Conservation (phyloP, 2,797 vertebrate genomes). For the Sebastes taczanowskii region DNA sequence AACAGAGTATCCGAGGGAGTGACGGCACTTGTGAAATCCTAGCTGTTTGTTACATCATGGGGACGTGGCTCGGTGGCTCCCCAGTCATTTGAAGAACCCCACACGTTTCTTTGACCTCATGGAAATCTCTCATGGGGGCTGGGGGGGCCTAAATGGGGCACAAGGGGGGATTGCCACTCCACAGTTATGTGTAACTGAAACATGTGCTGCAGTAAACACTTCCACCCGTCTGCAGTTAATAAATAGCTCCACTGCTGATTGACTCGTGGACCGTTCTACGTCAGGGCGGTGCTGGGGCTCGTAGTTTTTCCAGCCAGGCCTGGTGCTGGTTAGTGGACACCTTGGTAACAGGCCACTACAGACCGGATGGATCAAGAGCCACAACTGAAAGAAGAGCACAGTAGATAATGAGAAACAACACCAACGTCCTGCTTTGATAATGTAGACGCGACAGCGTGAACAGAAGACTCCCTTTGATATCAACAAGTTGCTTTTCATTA, state of each 20-base stretch:
- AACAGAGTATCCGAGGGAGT: slow-evolving; percentile 43
- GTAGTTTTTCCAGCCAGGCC: slow-evolving; percentile 60
- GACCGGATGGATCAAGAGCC: slow-evolving; percentile 52
- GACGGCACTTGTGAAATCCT: slow-evolving; percentile 67
- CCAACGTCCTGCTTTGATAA: neutral
- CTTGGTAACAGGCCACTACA: slow-evolving; percentile 39
- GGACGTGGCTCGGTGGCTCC: slow-evolving; percentile 56
- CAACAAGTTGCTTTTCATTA: neutral
- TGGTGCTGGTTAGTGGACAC: slow-evolving; percentile 60
- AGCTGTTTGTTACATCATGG: slow-evolving; percentile 66
- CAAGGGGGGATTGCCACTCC: slow-evolving; percentile 11
- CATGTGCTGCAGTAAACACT: slow-evolving; percentile 73
- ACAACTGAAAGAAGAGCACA: slow-evolving; percentile 4
- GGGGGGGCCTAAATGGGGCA: slow-evolving; percentile 7
- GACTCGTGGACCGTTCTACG: slow-evolving; percentile 61
- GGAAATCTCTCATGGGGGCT: slow-evolving; percentile 73
- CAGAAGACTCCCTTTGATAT: slow-evolving; percentile 9
- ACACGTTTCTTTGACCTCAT: slow-evolving; percentile 78
- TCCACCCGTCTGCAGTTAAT: slow-evolving; percentile 67
- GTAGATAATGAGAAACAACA: slow-evolving; percentile 45
- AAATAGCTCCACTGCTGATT: slow-evolving; percentile 78
- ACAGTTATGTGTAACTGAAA: slow-evolving; percentile 57
- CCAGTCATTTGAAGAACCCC: slow-evolving; percentile 59
- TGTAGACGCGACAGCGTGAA: neutral
- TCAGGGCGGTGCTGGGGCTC: slow-evolving; percentile 45